Evolutionary conservation across 2,113 vertebrate species (phyloP).

Genomic region (Sinocyclocheilus grahami): DNA sequence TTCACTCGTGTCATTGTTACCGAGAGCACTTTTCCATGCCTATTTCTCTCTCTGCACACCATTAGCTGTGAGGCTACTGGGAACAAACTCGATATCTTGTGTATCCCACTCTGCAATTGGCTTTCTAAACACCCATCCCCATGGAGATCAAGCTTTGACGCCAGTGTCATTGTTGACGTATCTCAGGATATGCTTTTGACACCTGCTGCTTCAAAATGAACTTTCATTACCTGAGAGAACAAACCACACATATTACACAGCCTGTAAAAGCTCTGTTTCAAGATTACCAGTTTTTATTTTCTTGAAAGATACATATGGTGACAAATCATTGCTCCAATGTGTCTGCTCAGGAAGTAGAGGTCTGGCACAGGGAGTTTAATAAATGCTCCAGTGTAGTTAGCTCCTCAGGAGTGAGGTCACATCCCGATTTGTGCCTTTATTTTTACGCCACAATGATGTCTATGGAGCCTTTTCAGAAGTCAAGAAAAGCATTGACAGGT

Average conservation of each 20-base stretch:
- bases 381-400: background rate
- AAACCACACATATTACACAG: background rate
- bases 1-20: too few species aligned
- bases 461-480: background rate
- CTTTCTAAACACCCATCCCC: too few species aligned
- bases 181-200: too few species aligned
- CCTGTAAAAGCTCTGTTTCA: background rate
- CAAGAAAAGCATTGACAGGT: background rate
- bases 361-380: background rate
- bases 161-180: too few species aligned
- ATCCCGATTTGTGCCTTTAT: background rate
- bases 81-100: too few species aligned
- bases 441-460: background rate
- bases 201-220: too few species aligned
- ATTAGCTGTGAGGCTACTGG: too few species aligned
- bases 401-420: background rate
- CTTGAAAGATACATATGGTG: background rate
- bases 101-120: too few species aligned
- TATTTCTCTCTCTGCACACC: too few species aligned
- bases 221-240: conserved; percentile 21
- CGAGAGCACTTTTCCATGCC: too few species aligned
- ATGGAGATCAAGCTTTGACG: too few species aligned
- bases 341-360: background rate
- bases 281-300: background rate
- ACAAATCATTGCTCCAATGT: background rate